phyloP scores from a whole-genome alignment of 2,888 invertebrate genomes.

The Eupithecia exiguata region DNA sequence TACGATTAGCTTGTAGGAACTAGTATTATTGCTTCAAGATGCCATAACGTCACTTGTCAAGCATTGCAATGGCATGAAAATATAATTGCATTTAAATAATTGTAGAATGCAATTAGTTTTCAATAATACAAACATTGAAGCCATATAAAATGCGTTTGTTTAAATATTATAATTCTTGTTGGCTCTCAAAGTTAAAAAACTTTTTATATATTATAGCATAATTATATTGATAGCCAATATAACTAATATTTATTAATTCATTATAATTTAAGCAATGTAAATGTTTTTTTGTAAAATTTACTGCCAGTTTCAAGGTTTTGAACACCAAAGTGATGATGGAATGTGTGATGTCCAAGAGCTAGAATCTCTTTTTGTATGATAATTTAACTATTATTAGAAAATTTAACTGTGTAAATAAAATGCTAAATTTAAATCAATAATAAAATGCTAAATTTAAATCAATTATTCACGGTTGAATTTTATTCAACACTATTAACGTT shows the following conservation, averaged over 20 bases:
- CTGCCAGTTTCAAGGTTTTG: conserved; percentile 79
- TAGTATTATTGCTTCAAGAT: conserved; percentile 57
- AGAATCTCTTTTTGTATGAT: conserved; percentile 44
- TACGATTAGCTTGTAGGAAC: conserved; percentile 49
- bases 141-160: conserved; percentile 4
- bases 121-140: neutral
- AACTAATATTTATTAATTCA: conserved; percentile 60
- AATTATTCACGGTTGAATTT: conserved; percentile 14
- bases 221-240: conserved; percentile 71
- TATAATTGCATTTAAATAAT: neutral
- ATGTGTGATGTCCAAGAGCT: conserved; percentile 61
- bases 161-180: neutral
- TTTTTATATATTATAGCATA: conserved; percentile 60
- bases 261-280: conserved; percentile 58
- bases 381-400: conserved; percentile 25
- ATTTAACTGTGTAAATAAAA: conserved; percentile 27
- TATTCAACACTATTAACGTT: conserved; percentile 16
- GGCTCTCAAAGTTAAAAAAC: conserved; percentile 38
- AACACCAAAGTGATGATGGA: conserved; percentile 69
- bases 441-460: conserved; percentile 23
- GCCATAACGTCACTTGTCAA: neutral
- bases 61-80: neutral
- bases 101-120: neutral
- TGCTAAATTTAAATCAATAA: conserved; percentile 23
- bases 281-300: conserved; percentile 55